phyloP scores from a whole-genome alignment of 2,113 vertebrate genomes.

The Myocastor coypus region DNA sequence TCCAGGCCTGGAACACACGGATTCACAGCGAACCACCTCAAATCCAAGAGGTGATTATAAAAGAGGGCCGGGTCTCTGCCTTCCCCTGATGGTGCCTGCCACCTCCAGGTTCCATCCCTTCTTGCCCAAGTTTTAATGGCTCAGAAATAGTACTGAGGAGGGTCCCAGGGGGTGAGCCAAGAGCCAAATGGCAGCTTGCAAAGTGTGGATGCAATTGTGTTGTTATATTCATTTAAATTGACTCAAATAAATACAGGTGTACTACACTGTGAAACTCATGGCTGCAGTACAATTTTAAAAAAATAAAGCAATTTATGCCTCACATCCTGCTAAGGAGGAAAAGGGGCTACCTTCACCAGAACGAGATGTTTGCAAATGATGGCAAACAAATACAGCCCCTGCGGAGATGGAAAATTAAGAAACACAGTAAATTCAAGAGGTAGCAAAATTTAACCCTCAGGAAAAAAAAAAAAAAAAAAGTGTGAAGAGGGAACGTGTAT shows the following conservation, averaged over 20 bases:
- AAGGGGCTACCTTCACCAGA: conserved; percentile 3
- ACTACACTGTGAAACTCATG: conserved; percentile 42
- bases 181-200: neutral
- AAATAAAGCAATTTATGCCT: neutral
- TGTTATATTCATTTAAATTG: neutral
- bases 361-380: conserved; percentile 44
- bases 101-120: conserved; percentile 61
- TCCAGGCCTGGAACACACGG: conserved; percentile 84
- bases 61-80: conserved; percentile 70
- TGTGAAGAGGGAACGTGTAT: neutral
- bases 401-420: neutral
- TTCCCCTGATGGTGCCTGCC: conserved; percentile 58
- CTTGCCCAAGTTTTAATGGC: conserved; percentile 26
- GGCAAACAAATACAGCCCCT: conserved; percentile 35
- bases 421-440: conserved; percentile 17
- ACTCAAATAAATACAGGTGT: conserved; percentile 70
- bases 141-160: conserved; percentile 51
- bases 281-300: neutral
- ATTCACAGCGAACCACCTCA: conserved; percentile 85
- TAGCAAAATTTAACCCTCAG: neutral
- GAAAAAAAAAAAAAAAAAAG: neutral
- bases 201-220: neutral
- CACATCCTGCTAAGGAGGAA: neutral
- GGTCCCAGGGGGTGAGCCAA: neutral
- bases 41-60: conserved; percentile 78